Base-by-base conservation (phyloP, 2,888 invertebrate species). In the Polyploca ridens region DNA sequence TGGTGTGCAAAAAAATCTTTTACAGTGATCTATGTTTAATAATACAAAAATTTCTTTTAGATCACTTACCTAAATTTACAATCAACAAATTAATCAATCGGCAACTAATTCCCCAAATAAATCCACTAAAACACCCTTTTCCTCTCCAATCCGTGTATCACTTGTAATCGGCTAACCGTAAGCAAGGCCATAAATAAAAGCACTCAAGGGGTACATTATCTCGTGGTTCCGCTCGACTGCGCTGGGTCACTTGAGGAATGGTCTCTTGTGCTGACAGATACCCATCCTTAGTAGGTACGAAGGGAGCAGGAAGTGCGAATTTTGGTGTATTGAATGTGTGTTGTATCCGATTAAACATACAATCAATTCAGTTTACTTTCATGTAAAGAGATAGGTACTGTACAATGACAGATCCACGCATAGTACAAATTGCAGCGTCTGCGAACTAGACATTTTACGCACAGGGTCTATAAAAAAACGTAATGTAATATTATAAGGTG, bases 241-340 rank as follows among this genome's bases (percentile, higher is more conserved):
- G 46, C 62, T 49, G 38, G 66, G 61, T 19, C 58, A 46, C 64
- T 68, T 58, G 64, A 64, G 38, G 62, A 66, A 63, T 64, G 60
- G 58, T 59, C 33, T 38, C 59, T 63, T 41, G 60, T 54, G 65
- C 60, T 65, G 60, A 65, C 65, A 65, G 41, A 65, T 60, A 54
- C 60, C 54, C 19, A 38, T 60, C 54, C 58, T 16, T 60, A 33
- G 35, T 33, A 27, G 57, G 5, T 46, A 46, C 35, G 63, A 27
- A 35, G 33, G n/a, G 46, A 7, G 3, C 7, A 14, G 38, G 19
- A 41, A 41, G 41, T 46, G n/a, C 35, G 63, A 13, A 27, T 33
- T 68, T 74, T 62, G 65, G 62, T 70, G 70, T 65, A 64, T 64
- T 58, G 66, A 66, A 62, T 68, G 70, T 62, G 67, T 76, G 72